phyloP scores from a whole-genome alignment of 1,140 invertebrate genomes.

The Pectinophora gossypiella region DNA sequence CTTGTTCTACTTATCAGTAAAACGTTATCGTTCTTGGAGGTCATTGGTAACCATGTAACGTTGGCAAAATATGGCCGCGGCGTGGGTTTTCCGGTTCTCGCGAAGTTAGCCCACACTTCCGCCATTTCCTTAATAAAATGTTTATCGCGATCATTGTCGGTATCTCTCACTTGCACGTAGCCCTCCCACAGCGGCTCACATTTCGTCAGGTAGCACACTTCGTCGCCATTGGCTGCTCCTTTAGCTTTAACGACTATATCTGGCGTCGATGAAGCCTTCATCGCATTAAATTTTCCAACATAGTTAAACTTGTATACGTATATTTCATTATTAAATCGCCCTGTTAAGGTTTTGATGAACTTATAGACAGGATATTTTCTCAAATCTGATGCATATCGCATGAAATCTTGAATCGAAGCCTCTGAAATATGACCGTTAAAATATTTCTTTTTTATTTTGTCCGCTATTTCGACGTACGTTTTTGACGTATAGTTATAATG shows the following conservation, averaged over 20 bases:
- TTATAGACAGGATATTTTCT: constrained; percentile 50
- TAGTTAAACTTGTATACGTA: constrained; percentile 62
- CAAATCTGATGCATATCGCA: constrained; percentile 45
- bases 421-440: constrained; percentile 34
- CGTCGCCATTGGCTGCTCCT: constrained; percentile 54
- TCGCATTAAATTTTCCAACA: constrained; percentile 43
- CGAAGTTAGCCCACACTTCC: constrained; percentile 70
- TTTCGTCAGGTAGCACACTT: constrained; percentile 58
- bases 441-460: constrained; percentile 43
- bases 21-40: constrained; percentile 34
- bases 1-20: constrained; percentile 32
- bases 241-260: constrained; percentile 31
- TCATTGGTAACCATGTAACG: constrained; percentile 42
- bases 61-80: constrained; percentile 20
- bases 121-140: constrained; percentile 50
- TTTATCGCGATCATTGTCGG: constrained; percentile 32
- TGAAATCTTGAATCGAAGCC: constrained; percentile 31
- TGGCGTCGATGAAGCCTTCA: constrained; percentile 40
- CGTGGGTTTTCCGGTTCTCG: constrained; percentile 59
- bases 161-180: constrained; percentile 39
- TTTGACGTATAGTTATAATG: constrained; percentile 31
- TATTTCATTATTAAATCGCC: constrained; percentile 20
- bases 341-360: constrained; percentile 35
- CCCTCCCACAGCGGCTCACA: constrained; percentile 53
- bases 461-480: constrained; percentile 30